These are phyloP conservation scores for Anisognathus igniventris DNA, from an alignment of 2,797 vertebrate species.

Conservation along the genomic window DNA sequence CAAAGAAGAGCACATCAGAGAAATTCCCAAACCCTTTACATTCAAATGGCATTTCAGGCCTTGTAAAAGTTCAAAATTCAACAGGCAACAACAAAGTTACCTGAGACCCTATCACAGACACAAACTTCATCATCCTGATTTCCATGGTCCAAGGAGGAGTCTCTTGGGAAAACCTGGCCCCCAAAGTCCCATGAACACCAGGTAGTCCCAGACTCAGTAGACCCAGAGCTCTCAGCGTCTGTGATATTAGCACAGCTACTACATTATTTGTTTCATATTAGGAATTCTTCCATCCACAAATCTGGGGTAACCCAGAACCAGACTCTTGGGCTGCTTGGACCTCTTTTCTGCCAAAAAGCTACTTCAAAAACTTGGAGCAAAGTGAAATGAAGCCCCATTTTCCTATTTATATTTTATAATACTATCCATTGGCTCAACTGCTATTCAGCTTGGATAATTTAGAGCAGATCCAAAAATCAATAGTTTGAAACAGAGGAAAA, in stretches of 20 bases:
- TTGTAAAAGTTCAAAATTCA: not conserved
- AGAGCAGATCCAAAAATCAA: not conserved
- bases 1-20: not conserved
- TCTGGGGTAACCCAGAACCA: not conserved
- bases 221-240: not conserved
- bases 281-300: not conserved
- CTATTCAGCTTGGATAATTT: not conserved
- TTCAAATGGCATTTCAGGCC: not conserved
- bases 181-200: not conserved
- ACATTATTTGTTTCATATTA: not conserved
- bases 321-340: not conserved
- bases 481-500: not conserved
- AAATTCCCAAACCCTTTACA: not conserved
- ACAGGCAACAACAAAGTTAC: not conserved
- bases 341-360: not conserved
- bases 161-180: not conserved
- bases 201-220: not conserved
- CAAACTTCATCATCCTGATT: not conserved
- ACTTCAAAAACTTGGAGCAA: not conserved
- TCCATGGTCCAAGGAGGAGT: rapidly evolving
- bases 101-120: not conserved
- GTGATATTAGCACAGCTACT: not conserved
- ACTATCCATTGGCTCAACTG: not conserved
- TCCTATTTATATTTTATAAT: not conserved
- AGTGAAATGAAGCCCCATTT: not conserved